Percentiles rank a stretch among this genome's conserved stretches.
These are phyloP conservation scores for Hydraecia micacea DNA, from an alignment of 2,888 invertebrate genomes.

Conservation along the genomic window DNA sequence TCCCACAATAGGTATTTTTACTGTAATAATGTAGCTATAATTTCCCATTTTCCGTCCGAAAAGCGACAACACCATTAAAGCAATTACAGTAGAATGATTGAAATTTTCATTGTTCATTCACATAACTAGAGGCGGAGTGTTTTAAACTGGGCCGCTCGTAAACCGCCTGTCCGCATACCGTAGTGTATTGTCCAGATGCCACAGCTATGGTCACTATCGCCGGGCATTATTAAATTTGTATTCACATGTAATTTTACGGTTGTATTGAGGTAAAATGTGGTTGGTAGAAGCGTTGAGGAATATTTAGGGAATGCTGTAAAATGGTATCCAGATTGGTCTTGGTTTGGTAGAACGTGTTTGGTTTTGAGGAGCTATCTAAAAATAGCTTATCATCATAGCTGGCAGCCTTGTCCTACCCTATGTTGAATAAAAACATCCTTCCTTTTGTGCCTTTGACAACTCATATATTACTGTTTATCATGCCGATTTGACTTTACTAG, in stretches of 20 bases:
- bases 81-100: slow-evolving; percentile 64
- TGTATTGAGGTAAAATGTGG: not conserved
- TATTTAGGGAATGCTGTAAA: not conserved
- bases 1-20: slow-evolving; percentile 5
- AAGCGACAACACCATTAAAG: slow-evolving; percentile 37
- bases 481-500: not conserved
- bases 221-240: slow-evolving; percentile 55
- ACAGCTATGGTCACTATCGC: slow-evolving; percentile 40
- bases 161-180: slow-evolving; percentile 63
- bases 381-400: not conserved
- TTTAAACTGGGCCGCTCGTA: slow-evolving; percentile 63
- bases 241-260: slow-evolving; percentile 15
- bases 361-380: not conserved
- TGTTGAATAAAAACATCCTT: not conserved
- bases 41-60: slow-evolving; percentile 23
- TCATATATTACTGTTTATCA: not conserved
- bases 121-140: slow-evolving; percentile 53
- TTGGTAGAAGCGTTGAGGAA: not conserved
- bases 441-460: not conserved
- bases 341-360: not conserved
- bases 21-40: not conserved
- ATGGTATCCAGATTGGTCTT: not conserved
- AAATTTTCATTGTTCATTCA: slow-evolving; percentile 66
- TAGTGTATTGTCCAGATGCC: slow-evolving; percentile 63
- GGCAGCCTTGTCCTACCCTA: not conserved